A percentile compares a stretch with the other conserved stretches of the same genome.
These are phyloP conservation scores for Acanthosoma haemorrhoidale DNA, from an alignment of 2,888 invertebrate species.

Conservation along the genomic window DNA sequence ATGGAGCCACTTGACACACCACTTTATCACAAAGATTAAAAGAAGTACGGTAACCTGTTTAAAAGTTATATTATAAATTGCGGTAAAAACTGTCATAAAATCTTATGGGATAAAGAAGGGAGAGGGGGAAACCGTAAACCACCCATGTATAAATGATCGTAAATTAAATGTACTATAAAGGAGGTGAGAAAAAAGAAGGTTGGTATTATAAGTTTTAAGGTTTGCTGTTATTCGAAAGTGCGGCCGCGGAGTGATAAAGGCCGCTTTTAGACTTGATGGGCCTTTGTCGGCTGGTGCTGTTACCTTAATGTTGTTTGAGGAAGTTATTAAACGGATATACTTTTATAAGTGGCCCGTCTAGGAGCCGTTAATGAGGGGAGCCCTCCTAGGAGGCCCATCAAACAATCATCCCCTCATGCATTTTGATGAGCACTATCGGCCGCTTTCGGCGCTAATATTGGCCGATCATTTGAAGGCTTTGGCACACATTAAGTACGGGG, in stretches of 20 bases:
- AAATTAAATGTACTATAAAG: not conserved
- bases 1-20: not conserved
- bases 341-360: not conserved
- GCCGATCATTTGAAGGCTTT: too few relatives aligned
- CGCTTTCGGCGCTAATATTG: not conserved
- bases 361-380: not conserved
- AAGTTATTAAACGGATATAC: conserved; percentile 5
- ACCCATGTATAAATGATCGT: not conserved
- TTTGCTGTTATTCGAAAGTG: too few relatives aligned
- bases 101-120: too few relatives aligned
- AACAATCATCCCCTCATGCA: conserved; percentile 1
- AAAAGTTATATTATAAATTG: not conserved
- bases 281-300: not conserved
- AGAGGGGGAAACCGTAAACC: not conserved
- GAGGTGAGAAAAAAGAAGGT: not conserved
- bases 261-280: not conserved
- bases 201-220: not conserved
- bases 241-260: not conserved
- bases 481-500: too few relatives aligned
- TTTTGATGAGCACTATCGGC: not conserved
- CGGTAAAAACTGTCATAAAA: not conserved
- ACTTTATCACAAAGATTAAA: not conserved
- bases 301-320: conserved; percentile 8
- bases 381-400: not conserved
- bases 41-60: not conserved